Evolutionary conservation across 92 coral and sea anemone genomes (phyloP), one percentile per base, ranked within the genome.

Genomic region (Palythoa heliodiscus): DNA sequence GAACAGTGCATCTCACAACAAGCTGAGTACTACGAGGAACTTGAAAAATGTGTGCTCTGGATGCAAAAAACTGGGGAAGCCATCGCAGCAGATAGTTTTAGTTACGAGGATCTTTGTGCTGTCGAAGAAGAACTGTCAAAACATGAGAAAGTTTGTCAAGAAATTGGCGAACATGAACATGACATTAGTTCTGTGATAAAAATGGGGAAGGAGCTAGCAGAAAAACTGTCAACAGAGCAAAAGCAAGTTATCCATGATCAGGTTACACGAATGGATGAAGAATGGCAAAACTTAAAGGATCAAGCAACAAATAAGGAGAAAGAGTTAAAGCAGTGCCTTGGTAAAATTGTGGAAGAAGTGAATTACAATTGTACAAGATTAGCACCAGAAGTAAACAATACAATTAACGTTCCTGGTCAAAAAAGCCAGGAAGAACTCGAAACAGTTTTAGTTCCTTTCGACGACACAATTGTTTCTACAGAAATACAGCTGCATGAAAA

Each of bases 1-100:
- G 98, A 97, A 76, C 92, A 95, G 70, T 97, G 99, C 74, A 94
- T 97, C 80, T 85, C 91, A 40, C 93, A 94, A 73, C 99, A 97
- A 68, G 86, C 98, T 37, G 92, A 87, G 15, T 97, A 97, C 81
- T 97, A 94, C 52, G 92, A 97, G 54, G 89, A 91, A 57, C 93
- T 97, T 23, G 99, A 97, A 85, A 89, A 91, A 43, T 89, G 95
- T 70, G 98, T 95, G 80, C 83, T 84, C 22, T 97, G 99, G 98
- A 91, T 97, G 94, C 99, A 91, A 70, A 93, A 91, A 24, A 89
- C 95, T 17, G 97, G 98, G 14, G 91, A 86, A 40, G 77, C 89
- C 37, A 84, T 97, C 1, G 91, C 94, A 15, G 13, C 84, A 14
- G 91, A 88, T 39, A 93, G 83, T 8, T 90, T 90, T 10, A 84